A percentile compares a stretch with the other conserved stretches of the same genome.
These are phyloP conservation scores for Delichon dasypus DNA, from an alignment of 2,797 vertebrate genomes.

Conservation along the genomic window DNA sequence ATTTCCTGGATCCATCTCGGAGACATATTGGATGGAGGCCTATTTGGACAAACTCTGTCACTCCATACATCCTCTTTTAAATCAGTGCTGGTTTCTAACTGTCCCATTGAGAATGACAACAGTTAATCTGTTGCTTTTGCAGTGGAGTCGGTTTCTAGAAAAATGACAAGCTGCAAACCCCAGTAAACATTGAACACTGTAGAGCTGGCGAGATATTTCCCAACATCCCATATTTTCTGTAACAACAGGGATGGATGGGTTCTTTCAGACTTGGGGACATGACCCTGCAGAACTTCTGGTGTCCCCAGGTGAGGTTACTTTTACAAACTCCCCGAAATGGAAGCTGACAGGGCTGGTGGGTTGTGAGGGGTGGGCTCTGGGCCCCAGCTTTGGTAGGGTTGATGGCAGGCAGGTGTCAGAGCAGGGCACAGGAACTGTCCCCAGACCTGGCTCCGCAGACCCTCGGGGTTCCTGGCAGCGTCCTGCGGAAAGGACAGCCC, in stretches of 20 bases:
- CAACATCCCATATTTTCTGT: neutral
- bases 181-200: neutral
- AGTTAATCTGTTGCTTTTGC: neutral
- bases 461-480: fast-evolving
- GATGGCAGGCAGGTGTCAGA: neutral
- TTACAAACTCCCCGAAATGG: neutral
- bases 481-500: neutral
- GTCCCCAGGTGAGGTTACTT: neutral
- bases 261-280: fast-evolving
- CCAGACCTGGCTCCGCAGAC: neutral
- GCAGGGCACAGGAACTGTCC: neutral
- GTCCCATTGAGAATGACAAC: neutral
- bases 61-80: neutral
- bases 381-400: neutral
- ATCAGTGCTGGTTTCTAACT: neutral
- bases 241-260: neutral
- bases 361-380: neutral
- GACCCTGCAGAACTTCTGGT: neutral
- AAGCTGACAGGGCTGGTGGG: neutral
- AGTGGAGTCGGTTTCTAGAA: neutral
- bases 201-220: neutral
- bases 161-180: neutral
- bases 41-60: neutral
- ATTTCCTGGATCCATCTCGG: neutral
- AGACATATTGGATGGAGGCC: too few species aligned